Evolutionary conservation across 2,888 invertebrate species (phyloP), one percentile per base, ranked within the genome.

Genomic region (Exocentrus adspersus): DNA sequence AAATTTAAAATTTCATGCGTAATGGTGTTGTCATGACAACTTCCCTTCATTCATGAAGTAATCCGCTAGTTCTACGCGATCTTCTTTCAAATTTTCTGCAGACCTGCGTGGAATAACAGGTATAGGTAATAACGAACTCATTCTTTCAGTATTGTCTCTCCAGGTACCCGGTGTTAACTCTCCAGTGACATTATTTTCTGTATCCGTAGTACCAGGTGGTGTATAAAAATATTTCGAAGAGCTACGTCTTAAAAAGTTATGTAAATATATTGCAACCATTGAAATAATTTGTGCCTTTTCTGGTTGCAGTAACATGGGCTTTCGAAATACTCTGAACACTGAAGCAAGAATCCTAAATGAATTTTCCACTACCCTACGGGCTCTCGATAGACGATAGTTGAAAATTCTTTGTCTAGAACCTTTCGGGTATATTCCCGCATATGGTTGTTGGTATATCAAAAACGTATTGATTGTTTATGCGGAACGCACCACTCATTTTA

Each of bases 351-450:
- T 69, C 19, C 68, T 67, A 57, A 66, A 70, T n/a, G 53, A 64
- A 61, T 70, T 70, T 67, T 70, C 67, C 2, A 65, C 57, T 7
- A 67, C 45, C 48, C 61, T 28, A 14, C 67, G 50, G 3, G 64
- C 62, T 58, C 67, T 52, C 14, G 54, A 45, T 4, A 67, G 60
- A 7, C 71, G 50, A 42, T 71, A 71, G 62, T 67, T 69, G 45
- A 68, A 71, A 48, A 69, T 65, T 56, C 67, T 41, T 56, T 62
- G 30, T 5, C 12, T n/a, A 43, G 37, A 43, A 7, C 50, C 59
- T 61, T 64, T 60, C 10, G 43, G 21, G 2, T 60, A 58, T 42
- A 46, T 17, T 14, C 62, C 64, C 30, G 64, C 41, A 41, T 58
- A 65, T 30, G 65, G n/a, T n/a, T n/a, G n/a, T n/a, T n/a, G n/a